Evolutionary conservation across 2,113 vertebrate species (phyloP), one percentile per base, ranked within the genome.

Genomic region (Cacatua alba): DNA sequence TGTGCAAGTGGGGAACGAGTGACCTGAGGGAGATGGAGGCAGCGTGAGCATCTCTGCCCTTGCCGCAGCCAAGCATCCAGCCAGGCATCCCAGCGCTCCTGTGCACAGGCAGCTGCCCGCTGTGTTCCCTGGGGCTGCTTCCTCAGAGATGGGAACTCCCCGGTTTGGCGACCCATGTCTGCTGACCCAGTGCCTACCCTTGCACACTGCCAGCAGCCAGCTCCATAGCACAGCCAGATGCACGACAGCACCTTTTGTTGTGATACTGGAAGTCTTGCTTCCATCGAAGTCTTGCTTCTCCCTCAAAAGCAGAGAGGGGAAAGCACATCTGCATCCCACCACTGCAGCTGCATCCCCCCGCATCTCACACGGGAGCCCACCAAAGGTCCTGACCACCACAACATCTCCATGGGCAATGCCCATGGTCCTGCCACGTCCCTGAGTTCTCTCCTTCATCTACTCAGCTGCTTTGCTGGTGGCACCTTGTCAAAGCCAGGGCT

Each of bases 321-420:
- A 29, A 35, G 39, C 2, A 8, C 33, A 16, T 20, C 59, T 0
- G 1, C 46, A 26, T 19, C 29, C 29, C 39, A 19, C 18, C 53
- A 7, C 29, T 41, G 16, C 57, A 43, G 49, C 39, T 48, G 33
- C 63, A 17, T 51, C 16, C n/a, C 82, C 10, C 4, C 49, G 13
- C 35, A 13, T 43, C 65, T 28, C 1, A 0, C 26, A 13, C 0
- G 0, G 28, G 28, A 80, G 16, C 24, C 55, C 55, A 37, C 26
- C 55, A 21, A 43, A 76, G 16, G 26, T 82, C 48, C 31, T 55
- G 76, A 55, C n/a, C 26, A 10, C 17, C 1, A 2, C 46, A 68
- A 39, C 39, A 20, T 25, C 75, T 74, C 65, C 0, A 2, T 20
- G 52, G 59, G 59, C 43, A 33, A 31, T 2, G 19, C 46, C 55